Base-by-base conservation (phyloP, 2,888 invertebrate species). In the Congeria kusceri region DNA sequence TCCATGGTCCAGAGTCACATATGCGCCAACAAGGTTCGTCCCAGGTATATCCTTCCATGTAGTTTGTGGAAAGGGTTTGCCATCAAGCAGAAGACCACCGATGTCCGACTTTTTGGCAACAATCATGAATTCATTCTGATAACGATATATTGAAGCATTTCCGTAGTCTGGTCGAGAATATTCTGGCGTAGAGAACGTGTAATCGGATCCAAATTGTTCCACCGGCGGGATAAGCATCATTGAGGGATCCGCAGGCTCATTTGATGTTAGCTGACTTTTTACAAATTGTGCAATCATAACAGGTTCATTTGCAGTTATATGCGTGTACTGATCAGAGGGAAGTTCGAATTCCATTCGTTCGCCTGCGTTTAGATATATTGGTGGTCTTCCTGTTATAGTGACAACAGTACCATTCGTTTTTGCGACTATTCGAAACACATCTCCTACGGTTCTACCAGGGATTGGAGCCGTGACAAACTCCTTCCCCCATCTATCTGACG, bases 401-500 rank as follows among this genome's bases (percentile, higher is more conserved):
- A 88, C 75, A 0, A 44, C 59, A 9, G 87, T 89, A 27, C 71
- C 63, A 39, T 80, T 80, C 58, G 82, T 83, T 0, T 85, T 81
- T 2, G 87, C 84, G 75, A 84, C 71, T 0, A 91, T 67, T 58
- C 87, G 75, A 68, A 87, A 87, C 25, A 89, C 67, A 68, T 91
- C 91, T 3, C 91, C 91, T 1, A 83, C 83, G 4, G 86, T 85
- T 47, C 90, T 76, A 53, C 83, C 85, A 1, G 90, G 88, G 11
- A 90, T 86, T 18, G 90, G 90, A 3, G 87, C 89, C 7, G 87
- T 87, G 29, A 88, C 77, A 80, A 90, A 92, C 47, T 83, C 67
- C 32, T 81, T 84, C 13, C 91, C 91, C 91, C 91, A 91, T 28
- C 86, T 86, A 56, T 86, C 84, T 0, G 87, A 71, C 0, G 91